Evolutionary conservation across 1,140 invertebrate genomes (phyloP).

Genomic region (Orchesella cincta): DNA sequence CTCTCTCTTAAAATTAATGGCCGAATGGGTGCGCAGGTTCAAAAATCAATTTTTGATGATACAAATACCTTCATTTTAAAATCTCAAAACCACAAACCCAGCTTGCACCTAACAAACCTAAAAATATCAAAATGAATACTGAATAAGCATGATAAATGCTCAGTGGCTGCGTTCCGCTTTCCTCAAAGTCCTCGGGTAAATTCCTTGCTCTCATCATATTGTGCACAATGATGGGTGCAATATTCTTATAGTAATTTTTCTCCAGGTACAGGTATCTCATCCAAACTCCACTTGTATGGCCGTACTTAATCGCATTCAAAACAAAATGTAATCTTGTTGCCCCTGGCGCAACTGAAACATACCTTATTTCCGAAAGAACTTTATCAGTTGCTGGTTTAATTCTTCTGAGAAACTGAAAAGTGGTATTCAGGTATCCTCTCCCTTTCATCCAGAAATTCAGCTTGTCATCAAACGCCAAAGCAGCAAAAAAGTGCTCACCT

Average conservation of each 20-base stretch:
- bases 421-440: not conserved
- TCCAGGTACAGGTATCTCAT: not conserved
- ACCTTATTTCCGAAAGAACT: not conserved
- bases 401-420: not conserved
- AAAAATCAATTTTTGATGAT: too few species aligned
- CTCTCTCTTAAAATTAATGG: too few species aligned
- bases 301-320: not conserved
- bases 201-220: too few species aligned
- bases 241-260: not conserved
- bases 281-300: not conserved
- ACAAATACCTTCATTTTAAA: too few species aligned
- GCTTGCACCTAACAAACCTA: too few species aligned
- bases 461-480: not conserved
- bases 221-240: too few species aligned
- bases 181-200: too few species aligned
- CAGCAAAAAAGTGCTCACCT: not conserved
- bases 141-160: too few species aligned
- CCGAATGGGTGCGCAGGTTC: too few species aligned
- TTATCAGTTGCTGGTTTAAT: not conserved
- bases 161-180: too few species aligned
- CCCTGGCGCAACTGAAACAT: not conserved
- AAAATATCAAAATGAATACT: too few species aligned
- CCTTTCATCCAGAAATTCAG: not conserved
- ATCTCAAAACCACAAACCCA: too few species aligned
- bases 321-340: slow-evolving; percentile 4